These are phyloP conservation scores for Pantala flavescens DNA, from an alignment of 1,140 invertebrate genomes.

Conservation along the genomic window DNA sequence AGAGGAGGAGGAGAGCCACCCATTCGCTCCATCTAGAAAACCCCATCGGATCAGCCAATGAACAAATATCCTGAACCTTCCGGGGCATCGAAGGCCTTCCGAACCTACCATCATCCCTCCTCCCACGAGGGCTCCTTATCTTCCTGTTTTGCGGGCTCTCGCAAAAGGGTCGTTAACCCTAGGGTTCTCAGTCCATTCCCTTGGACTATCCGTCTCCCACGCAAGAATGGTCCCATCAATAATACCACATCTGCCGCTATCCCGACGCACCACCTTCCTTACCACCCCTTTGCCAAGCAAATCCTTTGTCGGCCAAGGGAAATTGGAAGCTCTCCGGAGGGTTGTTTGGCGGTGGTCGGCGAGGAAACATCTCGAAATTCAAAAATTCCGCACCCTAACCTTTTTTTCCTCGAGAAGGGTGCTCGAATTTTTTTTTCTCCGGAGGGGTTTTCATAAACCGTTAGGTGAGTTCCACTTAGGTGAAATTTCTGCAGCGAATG, in stretches of 20 bases:
- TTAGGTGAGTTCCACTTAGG: background rate
- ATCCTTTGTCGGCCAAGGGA: background rate
- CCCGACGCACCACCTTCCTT: background rate
- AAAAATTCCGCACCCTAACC: background rate
- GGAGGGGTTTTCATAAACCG: background rate
- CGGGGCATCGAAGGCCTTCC: background rate
- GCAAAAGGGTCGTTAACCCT: conserved; percentile 2
- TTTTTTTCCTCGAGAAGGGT: background rate
- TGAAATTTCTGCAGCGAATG: too few relatives aligned
- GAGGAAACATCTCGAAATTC: background rate
- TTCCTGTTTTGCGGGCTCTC: background rate
- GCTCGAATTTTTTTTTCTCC: background rate
- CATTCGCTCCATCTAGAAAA: background rate
- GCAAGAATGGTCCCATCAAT: background rate
- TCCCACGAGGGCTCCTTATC: background rate
- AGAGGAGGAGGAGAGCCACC: background rate
- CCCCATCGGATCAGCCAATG: background rate
- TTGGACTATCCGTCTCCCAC: background rate
- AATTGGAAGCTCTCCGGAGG: background rate
- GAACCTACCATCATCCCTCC: background rate
- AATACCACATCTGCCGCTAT: conserved; percentile 4
- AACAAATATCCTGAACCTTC: background rate
- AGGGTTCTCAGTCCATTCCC: background rate
- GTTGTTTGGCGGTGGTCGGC: background rate
- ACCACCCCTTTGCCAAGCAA: background rate